These are phyloP conservation scores for Cephus pygmeus DNA, from an alignment of 2,888 invertebrate species.

Conservation along the genomic window DNA sequence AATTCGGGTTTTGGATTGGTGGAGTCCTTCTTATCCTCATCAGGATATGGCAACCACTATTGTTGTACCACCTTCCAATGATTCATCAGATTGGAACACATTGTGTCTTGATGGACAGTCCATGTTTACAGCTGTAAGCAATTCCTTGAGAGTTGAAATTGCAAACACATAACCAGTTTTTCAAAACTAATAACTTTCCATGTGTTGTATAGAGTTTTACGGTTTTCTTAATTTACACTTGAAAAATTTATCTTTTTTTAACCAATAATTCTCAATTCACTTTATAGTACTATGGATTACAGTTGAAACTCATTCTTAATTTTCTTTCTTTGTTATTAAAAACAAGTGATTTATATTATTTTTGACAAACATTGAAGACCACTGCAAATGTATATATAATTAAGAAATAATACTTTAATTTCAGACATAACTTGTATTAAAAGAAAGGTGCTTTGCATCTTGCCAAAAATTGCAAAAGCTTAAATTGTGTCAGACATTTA, in stretches of 20 bases:
- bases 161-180: background rate
- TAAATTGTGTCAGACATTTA: background rate
- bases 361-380: background rate
- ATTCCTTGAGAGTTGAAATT: background rate
- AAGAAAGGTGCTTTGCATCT: background rate
- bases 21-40: conserved; percentile 73
- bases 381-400: background rate
- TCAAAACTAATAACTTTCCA: background rate
- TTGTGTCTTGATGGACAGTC: background rate
- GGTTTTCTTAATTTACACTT: background rate
- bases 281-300: background rate
- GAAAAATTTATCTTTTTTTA: background rate
- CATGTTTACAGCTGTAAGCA: background rate
- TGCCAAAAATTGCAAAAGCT: background rate
- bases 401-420: too few relatives aligned
- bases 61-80: conserved; percentile 41
- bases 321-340: background rate
- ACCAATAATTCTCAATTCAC: background rate
- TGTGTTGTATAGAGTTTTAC: background rate
- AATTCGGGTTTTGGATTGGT: conserved; percentile 74
- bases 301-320: background rate
- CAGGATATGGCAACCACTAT: conserved; percentile 50
- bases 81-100: conserved; percentile 45
- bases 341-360: background rate
- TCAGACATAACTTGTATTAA: background rate